phyloP scores from a whole-genome alignment of 2,888 invertebrate species.

The Eupithecia subumbrata region DNA sequence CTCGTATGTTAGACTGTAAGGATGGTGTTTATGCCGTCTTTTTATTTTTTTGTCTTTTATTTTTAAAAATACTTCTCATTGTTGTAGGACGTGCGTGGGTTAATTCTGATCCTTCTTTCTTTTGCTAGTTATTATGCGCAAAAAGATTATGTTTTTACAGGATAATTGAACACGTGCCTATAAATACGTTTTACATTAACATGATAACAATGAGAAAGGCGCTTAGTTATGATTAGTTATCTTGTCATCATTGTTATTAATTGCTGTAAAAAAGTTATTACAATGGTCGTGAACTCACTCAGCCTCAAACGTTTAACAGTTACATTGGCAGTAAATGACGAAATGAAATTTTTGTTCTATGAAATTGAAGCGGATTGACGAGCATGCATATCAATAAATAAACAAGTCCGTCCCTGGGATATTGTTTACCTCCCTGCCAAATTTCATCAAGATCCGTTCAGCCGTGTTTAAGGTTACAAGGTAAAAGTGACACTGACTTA shows the following conservation, averaged over 20 bases:
- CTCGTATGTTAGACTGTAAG: too few relatives aligned
- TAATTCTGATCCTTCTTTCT: neutral
- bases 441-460: too few relatives aligned
- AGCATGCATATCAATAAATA: too few relatives aligned
- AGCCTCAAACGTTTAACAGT: conserved; percentile 1
- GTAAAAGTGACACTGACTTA: too few relatives aligned
- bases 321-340: neutral
- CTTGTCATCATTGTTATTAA: conserved; percentile 15
- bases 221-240: conserved; percentile 21
- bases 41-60: too few relatives aligned
- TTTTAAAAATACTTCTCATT: too few relatives aligned
- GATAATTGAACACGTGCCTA: conserved; percentile 27
- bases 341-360: neutral
- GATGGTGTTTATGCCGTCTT: too few relatives aligned
- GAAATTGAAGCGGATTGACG: neutral
- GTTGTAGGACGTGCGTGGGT: too few relatives aligned
- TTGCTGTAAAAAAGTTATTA: conserved; percentile 14
- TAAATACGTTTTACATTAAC: conserved; percentile 1
- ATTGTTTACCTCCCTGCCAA: too few relatives aligned
- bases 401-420: too few relatives aligned
- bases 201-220: conserved; percentile 34
- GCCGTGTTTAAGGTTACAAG: too few relatives aligned
- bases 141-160: neutral
- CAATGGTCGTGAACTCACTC: conserved; percentile 4
- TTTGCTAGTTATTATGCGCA: neutral